Conservation (phyloP, 1,140 invertebrate genomes). For the Pararge aegeria region DNA sequence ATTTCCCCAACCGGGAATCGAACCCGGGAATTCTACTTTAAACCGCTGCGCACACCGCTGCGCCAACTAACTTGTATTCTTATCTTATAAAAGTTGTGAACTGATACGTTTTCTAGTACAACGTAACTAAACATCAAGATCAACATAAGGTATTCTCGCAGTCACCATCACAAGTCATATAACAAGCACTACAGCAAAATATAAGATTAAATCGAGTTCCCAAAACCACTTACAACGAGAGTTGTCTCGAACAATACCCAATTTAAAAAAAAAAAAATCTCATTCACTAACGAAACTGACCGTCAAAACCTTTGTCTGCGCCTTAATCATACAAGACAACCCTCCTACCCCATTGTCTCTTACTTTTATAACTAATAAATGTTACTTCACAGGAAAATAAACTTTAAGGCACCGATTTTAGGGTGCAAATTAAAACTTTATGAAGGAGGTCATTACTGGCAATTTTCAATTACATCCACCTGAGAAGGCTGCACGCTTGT, state of each 20-base stretch:
- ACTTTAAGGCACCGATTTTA: constrained; percentile 16
- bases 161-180: no score
- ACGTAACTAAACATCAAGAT: no score
- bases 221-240: constrained; percentile 4
- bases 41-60: no score
- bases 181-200: neutral
- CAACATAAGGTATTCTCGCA: no score
- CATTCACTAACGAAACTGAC: constrained; percentile 11
- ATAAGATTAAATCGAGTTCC: neutral
- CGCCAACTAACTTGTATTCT: no score
- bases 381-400: constrained; percentile 21
- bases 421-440: constrained; percentile 22
- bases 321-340: constrained; percentile 13
- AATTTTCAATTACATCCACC: constrained; percentile 51
- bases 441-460: constrained; percentile 37
- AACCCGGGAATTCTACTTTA: no score
- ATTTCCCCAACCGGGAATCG: no score
- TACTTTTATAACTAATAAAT: constrained; percentile 28
- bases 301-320: neutral
- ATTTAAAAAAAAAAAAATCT: constrained; percentile 16
- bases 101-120: no score
- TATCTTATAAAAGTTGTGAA: no score
- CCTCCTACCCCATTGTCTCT: constrained; percentile 17
- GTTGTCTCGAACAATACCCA: neutral
- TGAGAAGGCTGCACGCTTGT: constrained; percentile 40